A percentile compares a stretch with the other conserved stretches of the same genome.
These are phyloP conservation scores for Melanotaenia duboulayi DNA, from an alignment of 2,113 vertebrate species.

Conservation along the genomic window DNA sequence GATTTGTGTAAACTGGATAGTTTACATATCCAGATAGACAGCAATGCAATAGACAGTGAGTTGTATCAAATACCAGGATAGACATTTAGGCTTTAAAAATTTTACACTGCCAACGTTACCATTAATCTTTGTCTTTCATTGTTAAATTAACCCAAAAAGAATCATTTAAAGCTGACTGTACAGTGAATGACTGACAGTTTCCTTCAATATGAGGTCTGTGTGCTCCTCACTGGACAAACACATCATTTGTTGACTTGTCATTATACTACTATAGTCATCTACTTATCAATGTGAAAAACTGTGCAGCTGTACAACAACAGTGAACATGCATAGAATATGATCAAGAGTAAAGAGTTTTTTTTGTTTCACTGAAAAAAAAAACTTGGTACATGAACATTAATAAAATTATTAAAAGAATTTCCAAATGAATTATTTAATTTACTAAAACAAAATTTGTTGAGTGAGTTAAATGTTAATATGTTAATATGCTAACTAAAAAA, in stretches of 20 bases:
- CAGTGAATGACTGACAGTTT: slow-evolving; percentile 19
- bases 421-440: too few relatives aligned
- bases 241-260: not conserved
- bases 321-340: too few relatives aligned
- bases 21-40: not conserved
- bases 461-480: too few relatives aligned
- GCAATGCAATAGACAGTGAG: not conserved
- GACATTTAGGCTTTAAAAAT: slow-evolving; percentile 18
- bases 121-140: not conserved
- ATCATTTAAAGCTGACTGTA: not conserved
- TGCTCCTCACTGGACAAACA: not conserved
- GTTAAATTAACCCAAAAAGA: slow-evolving; percentile 15
- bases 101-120: not conserved
- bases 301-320: too few relatives aligned
- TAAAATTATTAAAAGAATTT: too few relatives aligned
- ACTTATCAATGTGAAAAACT: not conserved
- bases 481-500: too few relatives aligned
- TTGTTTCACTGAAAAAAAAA: too few relatives aligned
- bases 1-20: too few relatives aligned
- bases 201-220: not conserved
- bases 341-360: too few relatives aligned
- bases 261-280: not conserved
- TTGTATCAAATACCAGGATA: not conserved
- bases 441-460: too few relatives aligned
- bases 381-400: too few relatives aligned